These are phyloP conservation scores for Ladona fulva DNA, from an alignment of 1,140 invertebrate species.

Conservation along the genomic window DNA sequence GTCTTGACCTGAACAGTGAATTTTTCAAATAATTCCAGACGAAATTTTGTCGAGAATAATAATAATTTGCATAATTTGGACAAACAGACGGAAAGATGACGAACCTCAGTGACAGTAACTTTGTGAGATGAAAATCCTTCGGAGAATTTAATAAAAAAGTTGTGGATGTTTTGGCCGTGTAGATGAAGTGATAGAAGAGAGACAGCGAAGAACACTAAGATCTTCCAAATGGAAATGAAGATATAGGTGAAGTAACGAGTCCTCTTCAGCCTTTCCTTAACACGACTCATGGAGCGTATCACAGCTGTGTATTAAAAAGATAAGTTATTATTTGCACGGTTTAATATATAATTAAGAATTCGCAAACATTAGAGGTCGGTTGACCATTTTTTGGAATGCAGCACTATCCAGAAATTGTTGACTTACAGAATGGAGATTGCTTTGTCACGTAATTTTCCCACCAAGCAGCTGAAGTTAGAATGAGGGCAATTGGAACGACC, in stretches of 20 bases:
- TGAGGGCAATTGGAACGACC: conserved; percentile 71
- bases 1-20: conserved; percentile 27
- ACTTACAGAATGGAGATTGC: conserved; percentile 62
- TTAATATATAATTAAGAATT: too few species aligned
- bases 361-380: too few species aligned
- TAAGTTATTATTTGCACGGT: neutral
- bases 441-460: conserved; percentile 94
- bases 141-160: conserved; percentile 66
- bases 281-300: conserved; percentile 64
- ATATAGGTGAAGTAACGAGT: conserved; percentile 83
- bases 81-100: conserved; percentile 7
- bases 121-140: conserved; percentile 66
- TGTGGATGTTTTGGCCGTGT: conserved; percentile 63
- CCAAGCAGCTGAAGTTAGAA: conserved; percentile 85
- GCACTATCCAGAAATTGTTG: neutral
- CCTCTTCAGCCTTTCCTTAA: conserved; percentile 69
- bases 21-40: too few species aligned
- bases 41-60: neutral
- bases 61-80: neutral
- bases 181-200: conserved; percentile 62
- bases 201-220: conserved; percentile 65
- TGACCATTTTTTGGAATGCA: too few species aligned
- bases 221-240: conserved; percentile 84
- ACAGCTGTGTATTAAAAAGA: conserved; percentile 45
- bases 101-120: conserved; percentile 66